These are phyloP conservation scores for Adelges cooleyi DNA, from an alignment of 1,140 invertebrate species.

Conservation along the genomic window DNA sequence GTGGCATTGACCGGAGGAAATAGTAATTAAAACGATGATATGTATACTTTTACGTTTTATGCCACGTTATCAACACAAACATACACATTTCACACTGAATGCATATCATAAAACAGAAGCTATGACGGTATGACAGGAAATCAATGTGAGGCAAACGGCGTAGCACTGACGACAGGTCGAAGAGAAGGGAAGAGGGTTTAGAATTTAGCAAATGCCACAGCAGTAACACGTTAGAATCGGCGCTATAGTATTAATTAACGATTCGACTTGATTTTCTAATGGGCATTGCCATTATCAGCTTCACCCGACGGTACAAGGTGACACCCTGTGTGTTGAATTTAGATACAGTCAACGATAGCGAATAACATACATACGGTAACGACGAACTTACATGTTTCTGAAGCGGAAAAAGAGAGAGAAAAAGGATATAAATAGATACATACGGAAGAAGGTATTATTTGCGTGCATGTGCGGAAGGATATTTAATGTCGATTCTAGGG, in stretches of 20 bases:
- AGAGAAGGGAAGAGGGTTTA: neutral
- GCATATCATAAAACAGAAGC: conserved; percentile 3
- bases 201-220: neutral
- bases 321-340: neutral
- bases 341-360: too few species aligned
- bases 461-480: too few species aligned
- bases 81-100: neutral
- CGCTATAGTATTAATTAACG: conserved; percentile 3
- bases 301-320: neutral
- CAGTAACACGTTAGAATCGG: too few species aligned
- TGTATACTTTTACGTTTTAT: too few species aligned
- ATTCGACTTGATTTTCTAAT: conserved; percentile 1
- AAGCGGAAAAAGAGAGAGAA: neutral
- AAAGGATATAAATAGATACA: too few species aligned
- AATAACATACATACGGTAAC: too few species aligned
- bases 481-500: too few species aligned
- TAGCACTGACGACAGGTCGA: neutral
- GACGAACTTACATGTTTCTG: too few species aligned
- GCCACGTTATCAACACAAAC: too few species aligned
- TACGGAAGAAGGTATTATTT: too few species aligned
- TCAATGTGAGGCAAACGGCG: neutral
- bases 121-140: neutral
- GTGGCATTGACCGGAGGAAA: too few species aligned
- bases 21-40: too few species aligned
- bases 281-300: neutral